Evolutionary conservation across 2,797 vertebrate species (phyloP).

Genomic region (Pelochelys cantorii): DNA sequence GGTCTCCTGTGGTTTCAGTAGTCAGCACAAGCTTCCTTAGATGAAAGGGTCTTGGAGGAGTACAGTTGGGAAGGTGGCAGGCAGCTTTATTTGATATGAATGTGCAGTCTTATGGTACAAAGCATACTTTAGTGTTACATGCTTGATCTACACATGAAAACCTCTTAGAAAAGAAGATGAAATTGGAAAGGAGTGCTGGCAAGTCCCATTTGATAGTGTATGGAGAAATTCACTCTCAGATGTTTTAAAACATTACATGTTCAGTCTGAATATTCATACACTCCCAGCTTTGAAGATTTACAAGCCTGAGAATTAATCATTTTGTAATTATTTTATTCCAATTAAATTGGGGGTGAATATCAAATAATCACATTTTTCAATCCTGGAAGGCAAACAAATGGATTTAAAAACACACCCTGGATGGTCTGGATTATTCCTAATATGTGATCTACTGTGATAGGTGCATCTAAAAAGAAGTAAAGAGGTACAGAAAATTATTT

Average conservation of each 20-base stretch:
- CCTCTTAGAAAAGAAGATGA: neutral
- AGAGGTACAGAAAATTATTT: neutral
- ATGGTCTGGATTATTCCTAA: neutral
- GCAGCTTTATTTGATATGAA: neutral
- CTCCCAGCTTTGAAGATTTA: neutral
- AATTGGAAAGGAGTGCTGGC: neutral
- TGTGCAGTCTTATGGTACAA: neutral
- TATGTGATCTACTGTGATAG: rapidly evolving
- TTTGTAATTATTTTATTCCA: neutral
- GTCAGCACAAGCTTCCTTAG: neutral
- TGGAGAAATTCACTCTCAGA: neutral
- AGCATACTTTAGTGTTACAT: neutral
- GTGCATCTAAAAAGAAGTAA: neutral
- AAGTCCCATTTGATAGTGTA: neutral
- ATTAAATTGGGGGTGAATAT: neutral
- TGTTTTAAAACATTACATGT: neutral
- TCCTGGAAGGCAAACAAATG: neutral
- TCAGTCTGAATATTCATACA: neutral
- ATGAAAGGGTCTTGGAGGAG: neutral
- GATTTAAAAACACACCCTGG: neutral
- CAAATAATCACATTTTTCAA: neutral
- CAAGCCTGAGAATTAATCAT: neutral
- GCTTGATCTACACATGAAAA: neutral
- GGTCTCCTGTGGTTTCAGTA: neutral
- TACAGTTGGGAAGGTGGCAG: neutral